These are phyloP conservation scores for Diaphora mendica DNA, from an alignment of 2,888 invertebrate species.

Conservation along the genomic window DNA sequence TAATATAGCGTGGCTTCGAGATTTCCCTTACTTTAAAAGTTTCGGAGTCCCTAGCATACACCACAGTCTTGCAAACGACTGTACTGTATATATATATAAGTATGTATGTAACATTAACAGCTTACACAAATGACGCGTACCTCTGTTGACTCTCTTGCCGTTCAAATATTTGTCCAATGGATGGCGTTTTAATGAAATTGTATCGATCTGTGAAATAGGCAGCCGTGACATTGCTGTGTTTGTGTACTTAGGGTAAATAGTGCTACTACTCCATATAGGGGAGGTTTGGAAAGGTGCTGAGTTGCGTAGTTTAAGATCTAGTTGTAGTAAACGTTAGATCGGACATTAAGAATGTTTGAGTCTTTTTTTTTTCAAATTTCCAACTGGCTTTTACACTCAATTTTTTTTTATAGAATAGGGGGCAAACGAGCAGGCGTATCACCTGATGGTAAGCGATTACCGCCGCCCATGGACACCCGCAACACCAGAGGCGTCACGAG, in stretches of 20 bases:
- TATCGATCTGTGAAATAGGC: slow-evolving; percentile 44
- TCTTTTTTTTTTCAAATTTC: too few species aligned
- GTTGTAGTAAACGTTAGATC: not conserved
- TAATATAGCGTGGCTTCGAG: too few species aligned
- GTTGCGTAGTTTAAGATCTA: slow-evolving; percentile 10
- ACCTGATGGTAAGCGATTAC: too few species aligned
- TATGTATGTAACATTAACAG: too few species aligned
- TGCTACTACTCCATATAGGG: slow-evolving; percentile 1
- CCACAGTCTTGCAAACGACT: not conserved
- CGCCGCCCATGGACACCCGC: too few species aligned
- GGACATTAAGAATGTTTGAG: too few species aligned
- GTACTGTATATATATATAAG: not conserved
- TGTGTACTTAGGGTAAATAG: slow-evolving; percentile 1
- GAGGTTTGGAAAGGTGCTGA: not conserved
- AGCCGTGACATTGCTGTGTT: slow-evolving; percentile 22
- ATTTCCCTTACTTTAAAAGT: too few species aligned
- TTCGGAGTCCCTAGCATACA: too few species aligned
- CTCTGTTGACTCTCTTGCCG: slow-evolving; percentile 11
- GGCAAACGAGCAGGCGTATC: too few species aligned
- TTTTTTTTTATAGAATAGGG: too few species aligned
- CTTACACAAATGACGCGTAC: not conserved
- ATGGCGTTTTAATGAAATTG: slow-evolving; percentile 37
- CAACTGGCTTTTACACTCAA: too few species aligned
- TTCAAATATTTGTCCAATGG: slow-evolving; percentile 40
- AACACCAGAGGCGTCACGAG: too few species aligned